Percentiles rank a stretch among this genome's conserved stretches.
Evolutionary conservation across 2,797 vertebrate genomes (phyloP).

Genomic region (Sebastes vulpes): DNA sequence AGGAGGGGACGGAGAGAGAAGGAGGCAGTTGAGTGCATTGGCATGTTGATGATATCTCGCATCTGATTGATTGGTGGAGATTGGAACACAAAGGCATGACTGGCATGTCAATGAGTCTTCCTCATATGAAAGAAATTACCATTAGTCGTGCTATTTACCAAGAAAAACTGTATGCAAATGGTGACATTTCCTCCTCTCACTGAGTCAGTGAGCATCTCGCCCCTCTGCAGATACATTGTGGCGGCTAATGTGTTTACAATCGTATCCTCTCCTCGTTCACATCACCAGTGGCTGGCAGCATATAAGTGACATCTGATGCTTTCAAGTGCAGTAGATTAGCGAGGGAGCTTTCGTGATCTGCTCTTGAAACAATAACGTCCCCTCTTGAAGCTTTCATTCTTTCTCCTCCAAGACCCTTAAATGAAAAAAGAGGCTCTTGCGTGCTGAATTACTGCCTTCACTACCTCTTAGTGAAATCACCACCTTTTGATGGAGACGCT

Average conservation of each 20-base stretch:
- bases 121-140: conserved; percentile 47
- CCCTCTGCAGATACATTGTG: conserved; percentile 43
- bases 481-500: conserved; percentile 46
- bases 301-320: conserved; percentile 66
- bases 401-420: conserved; percentile 58
- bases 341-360: conserved; percentile 32
- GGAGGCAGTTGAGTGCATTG: conserved; percentile 35
- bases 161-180: conserved; percentile 74
- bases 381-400: conserved; percentile 25
- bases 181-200: conserved; percentile 68
- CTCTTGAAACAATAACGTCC: conserved; percentile 55
- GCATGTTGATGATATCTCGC: conserved; percentile 62
- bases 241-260: conserved; percentile 62
- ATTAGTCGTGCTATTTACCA: conserved; percentile 64
- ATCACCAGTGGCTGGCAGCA: conserved; percentile 45
- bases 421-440: conserved; percentile 46
- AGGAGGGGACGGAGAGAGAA: conserved; percentile 19
- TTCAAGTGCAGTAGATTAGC: conserved; percentile 63
- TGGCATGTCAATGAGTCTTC: conserved; percentile 56
- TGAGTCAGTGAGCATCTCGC: conserved; percentile 43
- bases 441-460: conserved; percentile 36
- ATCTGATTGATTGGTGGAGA: conserved; percentile 50
- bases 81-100: conserved; percentile 54
- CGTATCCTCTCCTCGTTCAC: conserved; percentile 36
- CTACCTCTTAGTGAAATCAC: conserved; percentile 27